A percentile compares a stretch with the other conserved stretches of the same genome.
phyloP scores from a whole-genome alignment of 2,113 vertebrate species.

The Halcyon senegalensis region DNA sequence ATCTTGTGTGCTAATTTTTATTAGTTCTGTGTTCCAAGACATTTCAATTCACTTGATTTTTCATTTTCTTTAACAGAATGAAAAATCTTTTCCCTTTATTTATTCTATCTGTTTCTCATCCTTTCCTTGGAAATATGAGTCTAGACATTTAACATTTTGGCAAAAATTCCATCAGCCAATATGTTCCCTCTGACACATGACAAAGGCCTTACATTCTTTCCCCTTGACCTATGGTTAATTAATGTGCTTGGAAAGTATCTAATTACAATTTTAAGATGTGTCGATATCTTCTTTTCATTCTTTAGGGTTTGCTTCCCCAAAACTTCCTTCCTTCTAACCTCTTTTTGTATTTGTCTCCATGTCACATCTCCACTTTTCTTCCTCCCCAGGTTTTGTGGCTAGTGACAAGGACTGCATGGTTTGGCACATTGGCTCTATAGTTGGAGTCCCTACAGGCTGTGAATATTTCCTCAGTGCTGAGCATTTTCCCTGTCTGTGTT shows the following conservation, averaged over 20 bases:
- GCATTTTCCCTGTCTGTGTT: not conserved
- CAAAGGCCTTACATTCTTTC: not conserved
- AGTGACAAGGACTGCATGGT: too few relatives aligned
- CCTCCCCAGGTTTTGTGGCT: not conserved
- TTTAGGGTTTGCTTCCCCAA: not conserved
- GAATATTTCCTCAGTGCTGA: not conserved
- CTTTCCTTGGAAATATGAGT: not conserved
- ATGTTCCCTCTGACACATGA: not conserved
- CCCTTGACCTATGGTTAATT: not conserved
- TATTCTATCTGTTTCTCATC: not conserved
- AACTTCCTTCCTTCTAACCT: not conserved
- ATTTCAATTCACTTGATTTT: not conserved
- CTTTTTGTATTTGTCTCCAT: not conserved
- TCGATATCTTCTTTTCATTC: not conserved
- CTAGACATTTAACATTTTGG: not conserved
- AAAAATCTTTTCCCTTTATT: not conserved
- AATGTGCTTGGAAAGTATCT: not conserved
- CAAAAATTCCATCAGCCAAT: not conserved
- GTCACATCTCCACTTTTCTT: not conserved
- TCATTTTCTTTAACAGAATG: not conserved
- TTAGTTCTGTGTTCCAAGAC: not conserved
- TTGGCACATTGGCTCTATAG: rapidly evolving
- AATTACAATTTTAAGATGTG: not conserved
- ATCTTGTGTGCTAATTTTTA: not conserved
- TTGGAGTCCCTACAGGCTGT: not conserved